These are phyloP conservation scores for Bufo gargarizans DNA, from an alignment of 2,113 vertebrate genomes.

Conservation along the genomic window DNA sequence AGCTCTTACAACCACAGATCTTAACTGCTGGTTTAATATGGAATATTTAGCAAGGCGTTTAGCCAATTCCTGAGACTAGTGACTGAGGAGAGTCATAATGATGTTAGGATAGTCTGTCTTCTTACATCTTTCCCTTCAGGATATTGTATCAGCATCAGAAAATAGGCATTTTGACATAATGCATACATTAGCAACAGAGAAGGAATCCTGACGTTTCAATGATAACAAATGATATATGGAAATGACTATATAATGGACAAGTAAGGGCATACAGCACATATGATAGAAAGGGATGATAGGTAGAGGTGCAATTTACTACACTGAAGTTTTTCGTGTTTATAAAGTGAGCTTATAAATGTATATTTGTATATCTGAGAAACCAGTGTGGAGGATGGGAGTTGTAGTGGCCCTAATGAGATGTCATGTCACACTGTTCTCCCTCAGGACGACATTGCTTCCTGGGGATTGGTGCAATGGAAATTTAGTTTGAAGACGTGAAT, in stretches of 20 bases:
- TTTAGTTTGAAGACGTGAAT: no score
- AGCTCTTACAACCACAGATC: neutral
- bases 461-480: no score
- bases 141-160: conserved; percentile 1
- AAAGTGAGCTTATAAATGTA: neutral
- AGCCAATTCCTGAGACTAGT: neutral
- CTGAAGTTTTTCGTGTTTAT: neutral
- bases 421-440: no score
- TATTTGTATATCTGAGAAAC: neutral
- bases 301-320: neutral
- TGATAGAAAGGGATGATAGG: neutral
- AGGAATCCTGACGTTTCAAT: neutral
- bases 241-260: neutral
- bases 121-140: neutral
- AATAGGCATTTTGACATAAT: conserved; percentile 7
- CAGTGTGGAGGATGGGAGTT: no score
- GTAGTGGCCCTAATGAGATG: no score
- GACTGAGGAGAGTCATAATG: neutral
- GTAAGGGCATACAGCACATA: neutral
- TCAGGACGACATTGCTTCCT: no score
- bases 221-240: neutral
- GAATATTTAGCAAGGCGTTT: neutral
- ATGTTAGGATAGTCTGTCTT: neutral
- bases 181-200: neutral
- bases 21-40: neutral